These are phyloP conservation scores for Deilephila porcellus DNA, from an alignment of 2,888 invertebrate species.

Conservation along the genomic window DNA sequence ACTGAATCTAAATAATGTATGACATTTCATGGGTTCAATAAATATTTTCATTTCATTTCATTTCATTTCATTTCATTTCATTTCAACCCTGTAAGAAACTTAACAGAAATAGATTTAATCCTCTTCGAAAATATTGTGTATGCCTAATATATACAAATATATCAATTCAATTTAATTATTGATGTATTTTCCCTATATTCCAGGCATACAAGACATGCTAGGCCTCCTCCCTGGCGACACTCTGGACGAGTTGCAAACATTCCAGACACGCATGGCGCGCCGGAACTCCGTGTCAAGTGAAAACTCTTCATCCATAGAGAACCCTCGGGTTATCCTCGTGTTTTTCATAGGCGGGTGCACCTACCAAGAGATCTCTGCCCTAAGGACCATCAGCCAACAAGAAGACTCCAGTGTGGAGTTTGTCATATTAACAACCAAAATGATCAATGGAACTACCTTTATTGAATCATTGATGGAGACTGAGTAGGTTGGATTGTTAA, in stretches of 20 bases:
- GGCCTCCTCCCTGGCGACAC: conserved; percentile 92
- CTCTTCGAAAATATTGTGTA: too few relatives aligned
- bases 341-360: conserved; percentile 99
- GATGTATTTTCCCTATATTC: too few relatives aligned
- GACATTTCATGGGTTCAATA: too few relatives aligned
- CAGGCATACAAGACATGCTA: conserved; percentile 92
- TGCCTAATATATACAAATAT: too few relatives aligned
- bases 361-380: conserved; percentile 94
- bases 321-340: conserved; percentile 91
- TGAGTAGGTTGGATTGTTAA: conserved; percentile 39
- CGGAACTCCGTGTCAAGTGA: conserved; percentile 85
- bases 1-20: too few relatives aligned
- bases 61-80: too few relatives aligned
- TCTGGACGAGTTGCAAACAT: conserved; percentile 87
- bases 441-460: conserved; percentile 95
- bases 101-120: too few relatives aligned
- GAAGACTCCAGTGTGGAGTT: conserved; percentile 95
- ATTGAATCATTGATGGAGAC: conserved; percentile 89
- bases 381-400: conserved; percentile 89
- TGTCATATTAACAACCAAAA: conserved; percentile 94
- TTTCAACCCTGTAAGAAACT: too few relatives aligned
- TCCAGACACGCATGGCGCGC: conserved; percentile 83
- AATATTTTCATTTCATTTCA: too few relatives aligned
- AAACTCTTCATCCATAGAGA: conserved; percentile 82
- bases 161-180: too few relatives aligned